Percentiles rank a stretch among this genome's conserved stretches.
phyloP scores from a whole-genome alignment of 2,113 vertebrate species.

The Polypterus senegalus region DNA sequence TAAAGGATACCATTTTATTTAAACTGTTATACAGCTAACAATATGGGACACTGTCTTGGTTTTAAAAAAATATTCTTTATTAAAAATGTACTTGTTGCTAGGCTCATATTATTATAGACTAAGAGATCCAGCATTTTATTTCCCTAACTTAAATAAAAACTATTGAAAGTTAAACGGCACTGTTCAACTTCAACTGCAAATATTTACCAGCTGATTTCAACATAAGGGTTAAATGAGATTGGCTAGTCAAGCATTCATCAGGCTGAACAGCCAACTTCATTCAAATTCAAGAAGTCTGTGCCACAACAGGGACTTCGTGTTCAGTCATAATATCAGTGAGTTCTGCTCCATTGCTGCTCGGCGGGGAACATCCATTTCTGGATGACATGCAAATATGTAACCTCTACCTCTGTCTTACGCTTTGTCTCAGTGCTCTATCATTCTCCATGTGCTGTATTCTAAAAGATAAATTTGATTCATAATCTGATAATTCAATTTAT shows the following conservation, averaged over 20 bases:
- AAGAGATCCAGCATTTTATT: too few relatives aligned
- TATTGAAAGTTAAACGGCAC: too few relatives aligned
- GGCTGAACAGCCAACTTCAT: background rate
- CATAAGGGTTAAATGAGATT: background rate
- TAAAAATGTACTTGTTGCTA: too few relatives aligned
- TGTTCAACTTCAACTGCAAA: too few relatives aligned
- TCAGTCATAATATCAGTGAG: background rate
- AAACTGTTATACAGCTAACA: too few relatives aligned
- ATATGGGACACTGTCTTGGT: too few relatives aligned
- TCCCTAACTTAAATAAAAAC: too few relatives aligned
- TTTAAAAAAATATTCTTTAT: too few relatives aligned
- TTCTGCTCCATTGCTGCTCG: conserved; percentile 4
- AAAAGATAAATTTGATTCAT: too few relatives aligned
- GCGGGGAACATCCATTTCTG: conserved; percentile 4
- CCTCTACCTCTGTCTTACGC: background rate
- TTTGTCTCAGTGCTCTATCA: background rate
- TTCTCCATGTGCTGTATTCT: background rate
- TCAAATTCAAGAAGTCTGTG: conserved; percentile 7
- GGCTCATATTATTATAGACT: too few relatives aligned
- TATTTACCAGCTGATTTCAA: background rate
- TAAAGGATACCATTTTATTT: too few relatives aligned
- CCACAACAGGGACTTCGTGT: background rate
- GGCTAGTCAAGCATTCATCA: background rate
- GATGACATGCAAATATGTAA: conserved; percentile 2
- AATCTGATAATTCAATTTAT: too few relatives aligned